Conservation (phyloP, 2,113 vertebrate genomes). For the Eulemur macaco region DNA sequence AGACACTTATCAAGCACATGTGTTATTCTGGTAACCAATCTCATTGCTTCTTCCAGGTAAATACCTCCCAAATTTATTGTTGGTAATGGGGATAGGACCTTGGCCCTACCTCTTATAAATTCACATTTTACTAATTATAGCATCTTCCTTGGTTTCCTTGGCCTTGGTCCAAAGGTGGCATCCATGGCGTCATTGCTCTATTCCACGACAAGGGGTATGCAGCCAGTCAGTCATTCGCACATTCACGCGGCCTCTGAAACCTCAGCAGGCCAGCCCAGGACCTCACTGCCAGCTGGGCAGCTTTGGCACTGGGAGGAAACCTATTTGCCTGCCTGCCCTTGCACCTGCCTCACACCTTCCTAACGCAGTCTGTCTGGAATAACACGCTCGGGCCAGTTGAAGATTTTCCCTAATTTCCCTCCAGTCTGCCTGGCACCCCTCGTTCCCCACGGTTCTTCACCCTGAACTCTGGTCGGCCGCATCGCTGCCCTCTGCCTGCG, state of each 20-base stretch:
- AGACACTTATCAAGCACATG: background rate
- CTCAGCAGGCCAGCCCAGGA: background rate
- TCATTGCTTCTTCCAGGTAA: background rate
- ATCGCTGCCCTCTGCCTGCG: rapidly evolving
- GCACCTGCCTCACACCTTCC: too few relatives aligned
- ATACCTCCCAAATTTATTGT: background rate
- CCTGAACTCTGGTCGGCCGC: rapidly evolving
- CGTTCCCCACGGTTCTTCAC: background rate
- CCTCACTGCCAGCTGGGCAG: background rate
- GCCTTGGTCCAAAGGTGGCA: background rate
- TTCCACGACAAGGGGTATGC: too few relatives aligned
- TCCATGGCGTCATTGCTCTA: background rate
- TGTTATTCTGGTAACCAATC: background rate
- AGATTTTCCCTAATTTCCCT: background rate
- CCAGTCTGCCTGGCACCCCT: rapidly evolving
- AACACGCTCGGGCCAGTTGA: background rate
- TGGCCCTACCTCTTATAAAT: too few relatives aligned
- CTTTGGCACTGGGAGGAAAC: background rate
- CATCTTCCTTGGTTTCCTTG: background rate
- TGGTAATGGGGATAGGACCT: background rate
- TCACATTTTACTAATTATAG: background rate
- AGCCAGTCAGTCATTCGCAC: background rate
- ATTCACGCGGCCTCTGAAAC: background rate
- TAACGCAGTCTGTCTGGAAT: background rate
- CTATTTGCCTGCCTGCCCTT: background rate